Percentiles rank a stretch among this genome's conserved stretches.
Conservation (phyloP, 2,888 invertebrate genomes). For the Orthosia incerta region DNA sequence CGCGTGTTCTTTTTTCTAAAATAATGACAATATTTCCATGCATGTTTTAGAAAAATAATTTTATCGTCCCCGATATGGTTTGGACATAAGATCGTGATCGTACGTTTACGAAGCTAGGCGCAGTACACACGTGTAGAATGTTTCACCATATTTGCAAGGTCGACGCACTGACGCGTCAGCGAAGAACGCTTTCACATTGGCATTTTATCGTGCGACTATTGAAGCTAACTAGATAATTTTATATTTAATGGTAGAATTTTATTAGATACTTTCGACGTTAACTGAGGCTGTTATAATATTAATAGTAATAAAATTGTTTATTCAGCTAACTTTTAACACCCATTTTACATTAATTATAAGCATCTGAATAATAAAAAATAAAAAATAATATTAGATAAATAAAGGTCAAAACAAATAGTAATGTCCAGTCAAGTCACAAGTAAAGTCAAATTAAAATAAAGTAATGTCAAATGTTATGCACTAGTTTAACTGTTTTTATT, state of each 20-base stretch:
- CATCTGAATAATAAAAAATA: too few species aligned
- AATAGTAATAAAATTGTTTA: too few species aligned
- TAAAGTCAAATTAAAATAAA: too few species aligned
- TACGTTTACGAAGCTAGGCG: slow-evolving; percentile 34
- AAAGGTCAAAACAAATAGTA: too few species aligned
- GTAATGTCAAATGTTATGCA: too few species aligned
- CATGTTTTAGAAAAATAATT: too few species aligned
- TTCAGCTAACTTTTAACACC: too few species aligned
- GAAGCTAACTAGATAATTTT: slow-evolving; percentile 14
- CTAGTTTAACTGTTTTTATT: not conserved
- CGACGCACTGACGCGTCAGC: slow-evolving; percentile 35
- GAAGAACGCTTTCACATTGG: slow-evolving; percentile 37
- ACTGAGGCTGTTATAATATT: not conserved
- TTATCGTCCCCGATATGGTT: slow-evolving; percentile 6
- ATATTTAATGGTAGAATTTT: slow-evolving; percentile 2
- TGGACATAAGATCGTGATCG: slow-evolving; percentile 20
- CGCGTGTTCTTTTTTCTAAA: too few species aligned
- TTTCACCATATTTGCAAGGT: slow-evolving; percentile 56
- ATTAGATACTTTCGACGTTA: not conserved
- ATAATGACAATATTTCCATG: too few species aligned
- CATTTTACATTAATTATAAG: too few species aligned
- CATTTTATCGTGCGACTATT: slow-evolving; percentile 36
- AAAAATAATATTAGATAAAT: too few species aligned
- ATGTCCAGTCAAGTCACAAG: too few species aligned
- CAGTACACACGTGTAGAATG: slow-evolving; percentile 32